A percentile compares a stretch with the other conserved stretches of the same genome.
phyloP scores from a whole-genome alignment of 2,888 invertebrate species.

The Podotricha telesiphe region DNA sequence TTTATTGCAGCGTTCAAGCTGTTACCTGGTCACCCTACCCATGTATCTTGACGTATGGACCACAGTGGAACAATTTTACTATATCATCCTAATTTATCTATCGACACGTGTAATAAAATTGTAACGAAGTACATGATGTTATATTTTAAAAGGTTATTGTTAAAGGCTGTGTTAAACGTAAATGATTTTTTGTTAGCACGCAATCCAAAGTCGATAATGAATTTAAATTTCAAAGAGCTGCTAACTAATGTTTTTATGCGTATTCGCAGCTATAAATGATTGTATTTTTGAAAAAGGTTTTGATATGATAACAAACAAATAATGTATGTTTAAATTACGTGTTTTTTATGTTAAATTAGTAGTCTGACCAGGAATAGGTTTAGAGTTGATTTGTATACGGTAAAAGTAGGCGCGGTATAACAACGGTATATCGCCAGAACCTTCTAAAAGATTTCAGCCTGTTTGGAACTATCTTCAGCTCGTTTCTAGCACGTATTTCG shows the following conservation, averaged over 20 bases:
- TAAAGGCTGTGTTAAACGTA: constrained; percentile 14
- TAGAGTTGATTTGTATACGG: too few species aligned
- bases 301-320: too few species aligned
- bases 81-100: constrained; percentile 38
- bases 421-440: too few species aligned
- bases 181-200: constrained; percentile 18
- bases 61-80: constrained; percentile 36
- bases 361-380: too few species aligned
- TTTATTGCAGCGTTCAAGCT: background rate
- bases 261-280: background rate
- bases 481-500: too few species aligned
- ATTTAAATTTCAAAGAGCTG: constrained; percentile 11
- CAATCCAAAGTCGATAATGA: constrained; percentile 12
- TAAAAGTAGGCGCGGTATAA: too few species aligned
- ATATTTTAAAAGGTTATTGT: constrained; percentile 17
- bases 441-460: too few species aligned
- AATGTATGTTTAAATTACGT: too few species aligned
- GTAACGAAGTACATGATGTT: constrained; percentile 22
- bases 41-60: constrained; percentile 35
- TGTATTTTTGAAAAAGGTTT: background rate
- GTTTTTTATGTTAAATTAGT: too few species aligned
- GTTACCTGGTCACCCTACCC: constrained; percentile 24
- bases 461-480: too few species aligned
- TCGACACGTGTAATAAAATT: constrained; percentile 34
- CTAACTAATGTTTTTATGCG: constrained; percentile 4